These are phyloP conservation scores for Ophion ventricosus DNA, from an alignment of 2,888 invertebrate genomes.

Conservation along the genomic window DNA sequence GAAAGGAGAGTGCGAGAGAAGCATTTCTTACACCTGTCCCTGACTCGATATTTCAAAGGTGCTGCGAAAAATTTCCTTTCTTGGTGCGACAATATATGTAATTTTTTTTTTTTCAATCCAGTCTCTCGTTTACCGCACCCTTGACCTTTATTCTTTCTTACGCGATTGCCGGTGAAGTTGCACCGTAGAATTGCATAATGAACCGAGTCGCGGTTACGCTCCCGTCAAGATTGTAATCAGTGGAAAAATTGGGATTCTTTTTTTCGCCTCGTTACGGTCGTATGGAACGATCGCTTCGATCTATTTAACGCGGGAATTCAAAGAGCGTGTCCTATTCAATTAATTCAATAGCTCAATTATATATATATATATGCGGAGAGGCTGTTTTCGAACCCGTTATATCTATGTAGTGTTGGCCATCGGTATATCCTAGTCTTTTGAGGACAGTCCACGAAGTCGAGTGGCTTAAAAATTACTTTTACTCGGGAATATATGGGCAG, in stretches of 20 bases:
- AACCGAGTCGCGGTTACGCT: neutral
- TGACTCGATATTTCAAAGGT: constrained; percentile 50
- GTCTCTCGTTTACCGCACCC: constrained; percentile 24
- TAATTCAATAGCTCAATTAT: constrained; percentile 4
- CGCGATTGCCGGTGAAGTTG: constrained; percentile 24
- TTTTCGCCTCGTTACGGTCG: constrained; percentile 37
- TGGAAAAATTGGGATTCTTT: constrained; percentile 16
- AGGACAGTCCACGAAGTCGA: too few relatives aligned
- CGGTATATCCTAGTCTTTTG: too few relatives aligned
- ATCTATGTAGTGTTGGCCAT: too few relatives aligned
- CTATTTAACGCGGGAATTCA: constrained; percentile 31
- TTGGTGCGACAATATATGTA: constrained; percentile 50
- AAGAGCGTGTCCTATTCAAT: constrained; percentile 47
- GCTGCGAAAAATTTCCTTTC: constrained; percentile 62
- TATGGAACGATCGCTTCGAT: constrained; percentile 45
- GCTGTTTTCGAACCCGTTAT: neutral
- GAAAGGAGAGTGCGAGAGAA: neutral
- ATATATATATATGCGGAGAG: neutral
- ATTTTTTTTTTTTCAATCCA: constrained; percentile 41
- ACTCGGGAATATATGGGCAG: neutral
- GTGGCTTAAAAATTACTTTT: neutral
- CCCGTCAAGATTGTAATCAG: constrained; percentile 22
- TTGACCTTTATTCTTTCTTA: constrained; percentile 51
- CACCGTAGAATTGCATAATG: constrained; percentile 47
- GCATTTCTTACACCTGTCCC: constrained; percentile 28